A percentile compares a stretch with the other conserved stretches of the same genome.
These are phyloP conservation scores for Dendrolimus pini DNA, from an alignment of 2,888 invertebrate species.

Conservation along the genomic window DNA sequence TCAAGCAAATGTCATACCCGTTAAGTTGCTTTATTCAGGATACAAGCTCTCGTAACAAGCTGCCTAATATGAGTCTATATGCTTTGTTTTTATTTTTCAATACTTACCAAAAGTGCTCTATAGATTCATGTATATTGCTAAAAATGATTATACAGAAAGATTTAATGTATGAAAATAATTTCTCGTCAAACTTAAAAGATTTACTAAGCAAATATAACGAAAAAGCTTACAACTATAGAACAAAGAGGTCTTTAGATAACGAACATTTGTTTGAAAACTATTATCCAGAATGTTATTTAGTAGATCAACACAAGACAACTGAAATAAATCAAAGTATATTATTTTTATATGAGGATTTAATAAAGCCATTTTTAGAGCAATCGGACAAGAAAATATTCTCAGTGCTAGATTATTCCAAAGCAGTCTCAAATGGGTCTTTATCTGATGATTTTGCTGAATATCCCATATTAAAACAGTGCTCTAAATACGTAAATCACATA, in stretches of 20 bases:
- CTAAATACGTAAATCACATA: slow-evolving; percentile 57
- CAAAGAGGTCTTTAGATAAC: slow-evolving; percentile 6
- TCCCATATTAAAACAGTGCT: slow-evolving; percentile 72
- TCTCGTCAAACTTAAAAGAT: slow-evolving; percentile 5
- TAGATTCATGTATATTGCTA: neutral
- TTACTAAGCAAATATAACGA: slow-evolving; percentile 30
- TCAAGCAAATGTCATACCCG: slow-evolving; percentile 69
- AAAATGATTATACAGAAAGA: neutral
- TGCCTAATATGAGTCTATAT: slow-evolving; percentile 6
- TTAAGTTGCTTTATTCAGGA: neutral
- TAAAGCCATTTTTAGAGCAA: slow-evolving; percentile 22
- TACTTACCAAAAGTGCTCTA: slow-evolving; percentile 27
- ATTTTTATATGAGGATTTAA: slow-evolving; percentile 59
- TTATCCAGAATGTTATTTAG: slow-evolving; percentile 36
- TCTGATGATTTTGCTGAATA: slow-evolving; percentile 68
- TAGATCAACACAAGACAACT: slow-evolving; percentile 20
- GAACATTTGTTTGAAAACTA: slow-evolving; percentile 36
- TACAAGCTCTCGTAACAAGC: neutral
- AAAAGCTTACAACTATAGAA: slow-evolving; percentile 22
- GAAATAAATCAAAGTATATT: slow-evolving; percentile 55
- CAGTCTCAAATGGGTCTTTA: slow-evolving; percentile 53
- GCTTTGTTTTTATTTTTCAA: slow-evolving; percentile 34
- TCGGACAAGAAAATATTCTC: slow-evolving; percentile 37
- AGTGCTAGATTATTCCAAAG: slow-evolving; percentile 68
- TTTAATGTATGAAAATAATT: neutral